Evolutionary conservation across 2,113 vertebrate genomes (phyloP).

Genomic region (Etheostoma spectabile): DNA sequence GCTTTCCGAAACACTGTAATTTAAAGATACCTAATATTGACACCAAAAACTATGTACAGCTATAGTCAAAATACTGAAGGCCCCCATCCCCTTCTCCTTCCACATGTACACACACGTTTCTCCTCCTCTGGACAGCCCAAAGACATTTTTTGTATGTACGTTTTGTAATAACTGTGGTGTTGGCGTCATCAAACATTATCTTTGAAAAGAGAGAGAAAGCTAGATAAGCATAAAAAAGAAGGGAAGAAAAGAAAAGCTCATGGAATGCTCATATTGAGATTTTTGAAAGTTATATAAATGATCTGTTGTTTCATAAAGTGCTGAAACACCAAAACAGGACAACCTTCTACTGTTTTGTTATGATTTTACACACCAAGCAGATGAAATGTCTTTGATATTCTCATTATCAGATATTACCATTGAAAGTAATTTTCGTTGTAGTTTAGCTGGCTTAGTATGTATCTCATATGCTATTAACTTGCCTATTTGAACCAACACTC

Average conservation of each 20-base stretch:
- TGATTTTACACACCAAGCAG: not conserved
- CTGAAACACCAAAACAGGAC: not conserved
- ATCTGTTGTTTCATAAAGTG: too few species aligned
- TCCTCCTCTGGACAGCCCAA: not conserved
- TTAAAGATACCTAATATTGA: not conserved
- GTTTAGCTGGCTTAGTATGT: too few species aligned
- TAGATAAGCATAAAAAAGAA: not conserved
- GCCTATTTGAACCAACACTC: not conserved
- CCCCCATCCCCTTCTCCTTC: too few species aligned
- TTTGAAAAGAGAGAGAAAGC: not conserved
- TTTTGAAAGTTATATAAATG: conserved; percentile 2
- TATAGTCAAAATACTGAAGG: not conserved
- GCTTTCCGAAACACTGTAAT: not conserved
- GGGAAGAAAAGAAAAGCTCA: not conserved
- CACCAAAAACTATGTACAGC: not conserved
- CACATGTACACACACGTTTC: too few species aligned
- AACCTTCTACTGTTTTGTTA: not conserved
- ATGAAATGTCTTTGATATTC: not conserved
- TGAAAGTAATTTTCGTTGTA: not conserved
- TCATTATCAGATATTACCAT: not conserved
- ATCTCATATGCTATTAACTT: not conserved
- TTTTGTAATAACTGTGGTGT: conserved; percentile 7
- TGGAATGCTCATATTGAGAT: not conserved
- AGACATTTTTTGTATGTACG: conserved; percentile 1
- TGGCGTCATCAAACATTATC: not conserved